Base-by-base conservation (phyloP, 2,113 vertebrate genomes). In the Hydrochoerus hydrochaeris region DNA sequence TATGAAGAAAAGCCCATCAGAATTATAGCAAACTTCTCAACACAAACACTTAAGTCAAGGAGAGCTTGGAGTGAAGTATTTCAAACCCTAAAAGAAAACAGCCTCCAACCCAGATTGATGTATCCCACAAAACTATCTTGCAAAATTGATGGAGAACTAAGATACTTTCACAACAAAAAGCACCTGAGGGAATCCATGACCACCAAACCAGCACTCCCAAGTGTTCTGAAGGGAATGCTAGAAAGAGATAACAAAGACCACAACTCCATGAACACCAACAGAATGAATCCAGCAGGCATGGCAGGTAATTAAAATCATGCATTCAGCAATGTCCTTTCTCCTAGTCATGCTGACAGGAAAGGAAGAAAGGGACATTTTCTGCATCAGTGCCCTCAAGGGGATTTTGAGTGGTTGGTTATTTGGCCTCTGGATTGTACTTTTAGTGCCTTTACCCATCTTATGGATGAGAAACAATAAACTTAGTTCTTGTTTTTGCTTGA, bases 371-470 rank as follows among this genome's bases (percentile, higher is more conserved):
- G 52, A 24, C 9, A 1, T 67, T 52, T 41, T 49, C 30, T 81
- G 38, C 30, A 5, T 20, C 0, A 77, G 10, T 35, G 14, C 32
- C 20, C 44, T 16, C 54, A n/a, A 17, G 65, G 46, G 35, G 13
- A 17, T 9, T 11, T 26, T 28, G 17, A 77, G 22, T n/a, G 54
- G 35, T 22, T 10, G 63, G 35, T 30, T 14, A 41, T 52, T 19
- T 60, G 77, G 8, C 49, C 58, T 73, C 57, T n/a, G 57, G 46
- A 7, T 30, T 52, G 58, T 22, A 14, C 49, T 26, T 7, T 63
- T 52, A 41, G 13, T 12, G 1, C 1, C 38, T 63, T 13, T 1
- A 38, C 22, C 7, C 16, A 3, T 13, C 6, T 3, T 17, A 35
- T 30, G n/a, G 19, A 57, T 46, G n/a, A 62, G 30, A 69, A 75